These are phyloP conservation scores for Rhorus exstirpatorius DNA, from an alignment of 2,888 invertebrate genomes.

Conservation along the genomic window DNA sequence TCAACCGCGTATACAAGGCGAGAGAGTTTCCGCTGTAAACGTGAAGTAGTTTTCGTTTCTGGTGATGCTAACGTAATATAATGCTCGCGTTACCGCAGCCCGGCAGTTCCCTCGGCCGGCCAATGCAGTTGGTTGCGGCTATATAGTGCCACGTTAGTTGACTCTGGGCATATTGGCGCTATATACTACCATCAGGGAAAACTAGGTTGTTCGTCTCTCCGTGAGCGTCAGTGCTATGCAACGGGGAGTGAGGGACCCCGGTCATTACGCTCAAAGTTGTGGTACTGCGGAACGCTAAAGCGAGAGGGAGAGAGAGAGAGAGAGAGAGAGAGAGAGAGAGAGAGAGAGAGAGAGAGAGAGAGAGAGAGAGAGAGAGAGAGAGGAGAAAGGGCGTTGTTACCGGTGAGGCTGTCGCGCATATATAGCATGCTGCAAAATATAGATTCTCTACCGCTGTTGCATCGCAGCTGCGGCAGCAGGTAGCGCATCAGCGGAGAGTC, in stretches of 20 bases:
- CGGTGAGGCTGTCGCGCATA: conserved; percentile 29
- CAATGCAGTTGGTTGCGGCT: conserved; percentile 55
- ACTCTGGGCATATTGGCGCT: conserved; percentile 48
- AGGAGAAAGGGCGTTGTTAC: conserved; percentile 39
- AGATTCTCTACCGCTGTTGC: conserved; percentile 34
- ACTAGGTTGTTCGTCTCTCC: conserved; percentile 59
- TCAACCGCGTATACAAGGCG: not conserved
- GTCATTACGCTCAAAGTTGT: conserved; percentile 64
- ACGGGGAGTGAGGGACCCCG: conserved; percentile 62
- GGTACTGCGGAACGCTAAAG: conserved; percentile 41
- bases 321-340: conserved; percentile 58
- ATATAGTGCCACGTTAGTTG: conserved; percentile 36
- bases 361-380: conserved; percentile 34
- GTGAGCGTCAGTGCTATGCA: conserved; percentile 32
- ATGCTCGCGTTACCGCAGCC: conserved; percentile 32
- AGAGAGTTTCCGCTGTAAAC: not conserved
- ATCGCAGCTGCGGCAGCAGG: conserved; percentile 44
- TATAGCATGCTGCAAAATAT: conserved; percentile 45
- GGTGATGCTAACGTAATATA: not conserved
- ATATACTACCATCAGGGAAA: conserved; percentile 62
- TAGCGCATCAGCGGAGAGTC: conserved; percentile 42
- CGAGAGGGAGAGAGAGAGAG: conserved; percentile 24
- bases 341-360: conserved; percentile 18
- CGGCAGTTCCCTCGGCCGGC: conserved; percentile 26
- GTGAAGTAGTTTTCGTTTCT: conserved; percentile 18